These are phyloP conservation scores for Uropsilus gracilis DNA, from an alignment of 2,113 vertebrate species.

Conservation along the genomic window DNA sequence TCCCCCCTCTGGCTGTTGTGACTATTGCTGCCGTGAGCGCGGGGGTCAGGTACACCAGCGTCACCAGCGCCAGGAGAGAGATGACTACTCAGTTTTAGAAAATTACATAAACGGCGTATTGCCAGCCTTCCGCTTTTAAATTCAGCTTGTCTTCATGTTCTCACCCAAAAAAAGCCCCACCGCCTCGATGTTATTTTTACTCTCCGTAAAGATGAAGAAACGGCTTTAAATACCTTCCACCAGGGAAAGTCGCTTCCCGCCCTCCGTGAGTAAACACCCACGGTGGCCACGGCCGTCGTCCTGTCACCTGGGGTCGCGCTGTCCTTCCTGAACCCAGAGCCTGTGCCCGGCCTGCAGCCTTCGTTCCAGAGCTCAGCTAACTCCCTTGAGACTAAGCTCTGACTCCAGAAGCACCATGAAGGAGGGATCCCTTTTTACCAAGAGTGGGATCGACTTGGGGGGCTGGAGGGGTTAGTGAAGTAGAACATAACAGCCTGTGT, in stretches of 20 bases:
- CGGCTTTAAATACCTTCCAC: neutral
- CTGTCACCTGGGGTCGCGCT: too few relatives aligned
- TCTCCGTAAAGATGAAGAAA: constrained; percentile 19
- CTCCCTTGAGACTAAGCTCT: too few relatives aligned
- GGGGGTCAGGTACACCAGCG: neutral
- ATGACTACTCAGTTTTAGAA: neutral
- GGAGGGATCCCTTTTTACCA: neutral
- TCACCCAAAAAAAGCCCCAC: neutral
- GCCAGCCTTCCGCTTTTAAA: neutral
- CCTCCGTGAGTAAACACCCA: neutral
- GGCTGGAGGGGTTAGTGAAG: too few relatives aligned
- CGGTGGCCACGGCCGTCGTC: neutral
- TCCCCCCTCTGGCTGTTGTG: neutral
- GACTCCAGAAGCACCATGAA: neutral
- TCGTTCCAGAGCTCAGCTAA: neutral
- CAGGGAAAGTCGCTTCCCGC: neutral
- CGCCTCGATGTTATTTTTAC: neutral
- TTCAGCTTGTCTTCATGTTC: neutral
- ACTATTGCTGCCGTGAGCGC: neutral
- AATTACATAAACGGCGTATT: neutral
- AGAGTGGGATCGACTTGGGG: neutral
- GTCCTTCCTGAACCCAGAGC: neutral
- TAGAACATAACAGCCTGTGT: neutral
- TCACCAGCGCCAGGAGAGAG: neutral
- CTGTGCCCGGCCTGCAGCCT: too few relatives aligned